Evolutionary conservation across 2,113 vertebrate species (phyloP), one percentile per base, ranked within the genome.

Genomic region (Thomomys bottae): DNA sequence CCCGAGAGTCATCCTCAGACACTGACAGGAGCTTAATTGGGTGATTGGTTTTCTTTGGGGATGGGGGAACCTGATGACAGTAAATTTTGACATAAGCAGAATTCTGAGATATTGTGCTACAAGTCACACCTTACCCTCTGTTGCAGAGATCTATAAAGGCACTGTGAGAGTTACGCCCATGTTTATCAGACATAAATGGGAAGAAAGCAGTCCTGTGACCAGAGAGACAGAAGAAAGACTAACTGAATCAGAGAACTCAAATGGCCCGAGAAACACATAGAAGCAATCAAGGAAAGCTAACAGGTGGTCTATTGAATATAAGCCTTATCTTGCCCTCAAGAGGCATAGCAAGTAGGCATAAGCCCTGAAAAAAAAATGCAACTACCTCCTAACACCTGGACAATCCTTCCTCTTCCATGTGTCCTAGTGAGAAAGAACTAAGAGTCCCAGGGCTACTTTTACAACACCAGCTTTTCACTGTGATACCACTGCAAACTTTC

Each of bases 231-330:
- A 45, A 54, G 32, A 73, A 91, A 77, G 54, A 67, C n/a, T 67
- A 87, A 45, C 70, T 45, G 70, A 70, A 92, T 38, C 54, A 85
- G 73, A 87, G n/a, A n/a, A 24, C 82, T 66, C 59, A 28, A n/a
- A 0, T 81, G 68, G 77, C 49, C 61, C 87, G 7, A 15, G 75
- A 49, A 82, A 68, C 77, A 89, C 67, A 75, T 34, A 81, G 30
- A 77, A 66, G 73, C 68, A 40, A 17, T 45, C 36, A 70, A 54
- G 24, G 7, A 30, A 71, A 34, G 21, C 26, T 54, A 72, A 64
- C 63, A 70, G 28, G 59, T 3, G 68, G n/a, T 68, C n/a, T 72
- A 80, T 38, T 67, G 36, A 84, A 57, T 20, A 32, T 24, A 84
- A 34, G 26, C 24, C 10, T 94, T 76, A 61, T 12, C 15, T 38